These are phyloP conservation scores for Premnoplex brunnescens DNA, from an alignment of 2,797 vertebrate species.

Conservation along the genomic window DNA sequence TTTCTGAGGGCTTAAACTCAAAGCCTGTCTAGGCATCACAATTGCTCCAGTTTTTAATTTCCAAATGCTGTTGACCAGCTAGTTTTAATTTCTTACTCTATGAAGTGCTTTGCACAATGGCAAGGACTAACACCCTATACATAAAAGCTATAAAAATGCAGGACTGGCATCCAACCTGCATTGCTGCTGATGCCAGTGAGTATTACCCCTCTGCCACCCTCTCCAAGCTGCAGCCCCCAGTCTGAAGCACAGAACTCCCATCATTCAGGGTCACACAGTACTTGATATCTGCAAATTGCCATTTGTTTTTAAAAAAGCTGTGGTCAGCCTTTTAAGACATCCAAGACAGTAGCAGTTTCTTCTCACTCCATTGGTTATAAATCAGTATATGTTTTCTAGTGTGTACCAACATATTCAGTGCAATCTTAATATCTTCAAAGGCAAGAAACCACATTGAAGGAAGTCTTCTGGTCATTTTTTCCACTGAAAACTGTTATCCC, in stretches of 20 bases:
- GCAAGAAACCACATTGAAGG: not conserved
- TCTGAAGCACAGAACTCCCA: rapidly evolving
- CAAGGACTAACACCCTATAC: rapidly evolving
- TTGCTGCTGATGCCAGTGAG: rapidly evolving
- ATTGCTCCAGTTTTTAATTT: not conserved
- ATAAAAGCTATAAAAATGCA: not conserved
- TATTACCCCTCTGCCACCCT: not conserved
- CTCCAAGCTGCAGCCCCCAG: not conserved
- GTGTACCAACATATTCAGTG: rapidly evolving
- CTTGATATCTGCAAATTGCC: not conserved
- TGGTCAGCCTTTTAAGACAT: not conserved
- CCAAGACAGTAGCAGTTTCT: not conserved
- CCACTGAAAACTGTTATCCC: not conserved
- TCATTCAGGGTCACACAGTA: not conserved
- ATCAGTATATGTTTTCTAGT: not conserved
- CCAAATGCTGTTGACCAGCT: not conserved
- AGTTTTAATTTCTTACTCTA: not conserved
- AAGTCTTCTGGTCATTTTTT: not conserved
- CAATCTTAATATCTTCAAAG: not conserved
- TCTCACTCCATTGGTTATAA: not conserved
- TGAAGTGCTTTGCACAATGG: not conserved
- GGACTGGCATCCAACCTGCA: no score
- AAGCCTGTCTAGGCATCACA: not conserved
- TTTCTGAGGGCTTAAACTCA: not conserved
- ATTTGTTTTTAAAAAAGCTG: not conserved